A percentile compares a stretch with the other conserved stretches of the same genome.
Conservation (phyloP, 2,888 invertebrate species). For the Azorinus chamasolen region DNA sequence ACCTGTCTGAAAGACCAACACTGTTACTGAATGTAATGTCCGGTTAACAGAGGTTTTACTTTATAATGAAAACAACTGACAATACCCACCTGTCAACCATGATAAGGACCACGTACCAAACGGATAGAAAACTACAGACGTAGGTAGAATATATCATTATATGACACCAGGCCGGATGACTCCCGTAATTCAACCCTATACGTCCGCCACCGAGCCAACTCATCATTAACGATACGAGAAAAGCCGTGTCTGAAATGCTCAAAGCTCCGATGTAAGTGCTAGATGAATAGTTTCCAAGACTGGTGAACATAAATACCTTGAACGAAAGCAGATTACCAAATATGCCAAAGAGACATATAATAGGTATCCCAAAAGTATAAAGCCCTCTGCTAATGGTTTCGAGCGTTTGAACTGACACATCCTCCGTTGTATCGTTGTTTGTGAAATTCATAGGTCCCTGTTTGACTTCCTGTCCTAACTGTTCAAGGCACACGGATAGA, state of each 20-base stretch:
- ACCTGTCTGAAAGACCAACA: no score
- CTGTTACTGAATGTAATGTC: no score
- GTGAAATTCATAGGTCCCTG: conserved; percentile 2
- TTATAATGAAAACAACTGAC: no score
- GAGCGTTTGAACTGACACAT: conserved; percentile 4
- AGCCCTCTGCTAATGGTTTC: conserved; percentile 28
- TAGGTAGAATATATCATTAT: conserved; percentile 86
- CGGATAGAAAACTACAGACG: conserved; percentile 92
- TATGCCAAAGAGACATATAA: conserved; percentile 90
- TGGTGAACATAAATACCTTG: conserved; percentile 91
- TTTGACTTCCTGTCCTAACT: background rate
- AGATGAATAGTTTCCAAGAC: conserved; percentile 91
- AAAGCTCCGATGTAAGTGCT: conserved; percentile 92
- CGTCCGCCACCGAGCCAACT: conserved; percentile 71
- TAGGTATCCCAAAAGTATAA: conserved; percentile 86
- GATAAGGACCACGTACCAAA: conserved; percentile 95
- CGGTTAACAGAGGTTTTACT: no score
- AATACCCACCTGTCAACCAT: conserved; percentile 93
- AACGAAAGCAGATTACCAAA: conserved; percentile 92
- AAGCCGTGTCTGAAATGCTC: conserved; percentile 92
- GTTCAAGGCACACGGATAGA: no score
- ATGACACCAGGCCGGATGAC: conserved; percentile 33
- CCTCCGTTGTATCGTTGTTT: background rate
- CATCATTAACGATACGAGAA: conserved; percentile 89
- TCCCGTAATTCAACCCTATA: conserved; percentile 22